Evolutionary conservation across 2,113 vertebrate species (phyloP), one percentile per base, ranked within the genome.

Genomic region (Anser cygnoides): DNA sequence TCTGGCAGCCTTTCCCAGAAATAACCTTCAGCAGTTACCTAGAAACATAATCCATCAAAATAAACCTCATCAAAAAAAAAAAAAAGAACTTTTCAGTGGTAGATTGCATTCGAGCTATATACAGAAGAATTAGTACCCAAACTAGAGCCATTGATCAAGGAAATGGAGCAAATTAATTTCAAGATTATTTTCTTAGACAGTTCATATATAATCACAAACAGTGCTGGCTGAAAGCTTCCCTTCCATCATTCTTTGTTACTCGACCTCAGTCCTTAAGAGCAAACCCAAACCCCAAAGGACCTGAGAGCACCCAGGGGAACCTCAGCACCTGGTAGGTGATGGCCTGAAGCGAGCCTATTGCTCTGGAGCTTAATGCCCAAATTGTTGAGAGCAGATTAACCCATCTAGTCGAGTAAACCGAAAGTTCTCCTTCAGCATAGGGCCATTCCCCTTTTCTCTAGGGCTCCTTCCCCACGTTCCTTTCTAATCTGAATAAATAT

Each of bases 1-100:
- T 87, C 87, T 87, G 81, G 93, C 91, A 94, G 89, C 89, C 46
- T 44, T 92, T 85, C 81, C 89, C 87, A 95, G 74, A 91, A 93
- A 91, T 84, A 95, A 92, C 84, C 93, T 95, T 95, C 95, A 92
- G 4, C 80, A 68, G 84, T 94, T 97, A 92, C 91, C 87, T 61
- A 62, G 87, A 89, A 95, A 94, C 84, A 79, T 68, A 92, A 95
- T 82, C 84, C 87, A 92, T 75, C 91, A 93, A 94, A 93, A 93
- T 80, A 96, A 93, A 94, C 63, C 54, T 83, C 67, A 22, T 76
- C 50, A 87, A 95, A 89, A 67, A 86, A 80, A 78, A 11, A 22
- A 9, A 10, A 31, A 67, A 37, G 19, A 19, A 17, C 16, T 92
- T 93, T n/a, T 35, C 22, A 37, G 35, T 49, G 66, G 92, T 43